Percentiles rank a stretch among this genome's conserved stretches.
These are phyloP conservation scores for Adrianichthys oophorus DNA, from an alignment of 2,797 vertebrate species.

Conservation along the genomic window DNA sequence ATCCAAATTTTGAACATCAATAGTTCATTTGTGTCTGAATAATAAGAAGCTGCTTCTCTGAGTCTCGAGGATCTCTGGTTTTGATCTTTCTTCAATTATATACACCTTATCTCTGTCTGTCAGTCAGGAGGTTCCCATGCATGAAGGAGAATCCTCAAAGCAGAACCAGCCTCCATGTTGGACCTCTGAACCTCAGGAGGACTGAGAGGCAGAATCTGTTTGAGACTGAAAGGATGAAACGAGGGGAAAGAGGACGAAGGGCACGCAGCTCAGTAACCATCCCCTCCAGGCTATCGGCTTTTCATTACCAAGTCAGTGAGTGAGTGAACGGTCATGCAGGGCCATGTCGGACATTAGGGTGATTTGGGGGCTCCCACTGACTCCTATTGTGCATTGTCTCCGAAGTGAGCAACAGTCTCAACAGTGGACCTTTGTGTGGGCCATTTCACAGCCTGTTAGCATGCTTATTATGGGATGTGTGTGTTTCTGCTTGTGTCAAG, in stretches of 20 bases:
- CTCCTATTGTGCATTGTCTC: slow-evolving; percentile 75
- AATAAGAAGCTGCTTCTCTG: slow-evolving; percentile 35
- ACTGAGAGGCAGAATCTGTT: slow-evolving; percentile 43
- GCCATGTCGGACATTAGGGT: slow-evolving; percentile 55
- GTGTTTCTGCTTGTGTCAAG: slow-evolving; percentile 41
- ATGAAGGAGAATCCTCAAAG: slow-evolving; percentile 7
- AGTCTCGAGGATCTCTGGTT: slow-evolving; percentile 15
- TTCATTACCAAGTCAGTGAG: slow-evolving; percentile 61
- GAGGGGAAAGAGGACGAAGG: slow-evolving; percentile 39
- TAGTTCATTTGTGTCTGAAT: background rate
- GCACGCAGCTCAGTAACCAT: slow-evolving; percentile 46
- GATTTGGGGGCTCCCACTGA: slow-evolving; percentile 68
- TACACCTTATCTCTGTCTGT: slow-evolving; percentile 20
- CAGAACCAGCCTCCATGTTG: slow-evolving; percentile 10
- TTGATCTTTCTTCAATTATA: slow-evolving; percentile 37
- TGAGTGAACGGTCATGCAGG: slow-evolving; percentile 58
- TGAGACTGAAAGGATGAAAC: slow-evolving; percentile 49
- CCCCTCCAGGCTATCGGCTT: slow-evolving; percentile 63
- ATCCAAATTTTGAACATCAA: background rate
- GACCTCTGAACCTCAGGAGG: slow-evolving; percentile 55
- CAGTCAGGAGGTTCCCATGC: slow-evolving; percentile 24
- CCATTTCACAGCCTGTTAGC: slow-evolving; percentile 70
- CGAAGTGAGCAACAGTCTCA: slow-evolving; percentile 52
- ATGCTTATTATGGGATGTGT: slow-evolving; percentile 75
- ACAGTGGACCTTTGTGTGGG: slow-evolving; percentile 75